phyloP scores from a whole-genome alignment of 2,797 vertebrate genomes.

The Psittacula echo region DNA sequence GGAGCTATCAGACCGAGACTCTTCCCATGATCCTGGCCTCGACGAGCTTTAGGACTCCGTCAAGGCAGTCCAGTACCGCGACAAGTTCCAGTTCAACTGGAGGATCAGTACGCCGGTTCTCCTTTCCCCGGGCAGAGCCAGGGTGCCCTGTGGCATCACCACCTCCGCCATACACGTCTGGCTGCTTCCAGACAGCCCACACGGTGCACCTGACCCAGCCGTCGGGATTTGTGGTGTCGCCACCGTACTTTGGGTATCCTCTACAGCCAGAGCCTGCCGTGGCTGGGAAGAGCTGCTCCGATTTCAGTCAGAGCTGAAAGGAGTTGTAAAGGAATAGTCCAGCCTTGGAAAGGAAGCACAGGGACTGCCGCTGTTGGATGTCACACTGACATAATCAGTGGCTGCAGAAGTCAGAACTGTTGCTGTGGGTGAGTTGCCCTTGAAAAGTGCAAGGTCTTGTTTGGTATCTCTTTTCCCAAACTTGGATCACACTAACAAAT shows the following conservation, averaged over 20 bases:
- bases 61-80: conserved; percentile 93
- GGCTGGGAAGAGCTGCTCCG: conserved; percentile 86
- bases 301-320: conserved; percentile 90
- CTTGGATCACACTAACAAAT: neutral
- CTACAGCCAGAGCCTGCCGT: conserved; percentile 87
- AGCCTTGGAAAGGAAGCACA: neutral
- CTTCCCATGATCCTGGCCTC: conserved; percentile 96
- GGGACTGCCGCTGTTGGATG: neutral
- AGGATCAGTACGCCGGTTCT: conserved; percentile 88
- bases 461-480: neutral
- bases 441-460: neutral
- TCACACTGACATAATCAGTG: neutral
- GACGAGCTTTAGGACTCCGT: conserved; percentile 86
- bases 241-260: conserved; percentile 91
- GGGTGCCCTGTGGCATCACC: conserved; percentile 77
- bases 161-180: conserved; percentile 82
- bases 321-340: neutral
- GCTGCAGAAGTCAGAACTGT: neutral
- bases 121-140: conserved; percentile 82
- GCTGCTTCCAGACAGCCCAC: conserved; percentile 76
- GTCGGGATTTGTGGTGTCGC: conserved; percentile 85
- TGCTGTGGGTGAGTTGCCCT: conserved; percentile 34
- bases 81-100: conserved; percentile 91
- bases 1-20: conserved; percentile 94
- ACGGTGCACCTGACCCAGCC: conserved; percentile 78